Conservation (phyloP, 2,888 invertebrate genomes). For the Caenorhabditis auriculariae region DNA sequence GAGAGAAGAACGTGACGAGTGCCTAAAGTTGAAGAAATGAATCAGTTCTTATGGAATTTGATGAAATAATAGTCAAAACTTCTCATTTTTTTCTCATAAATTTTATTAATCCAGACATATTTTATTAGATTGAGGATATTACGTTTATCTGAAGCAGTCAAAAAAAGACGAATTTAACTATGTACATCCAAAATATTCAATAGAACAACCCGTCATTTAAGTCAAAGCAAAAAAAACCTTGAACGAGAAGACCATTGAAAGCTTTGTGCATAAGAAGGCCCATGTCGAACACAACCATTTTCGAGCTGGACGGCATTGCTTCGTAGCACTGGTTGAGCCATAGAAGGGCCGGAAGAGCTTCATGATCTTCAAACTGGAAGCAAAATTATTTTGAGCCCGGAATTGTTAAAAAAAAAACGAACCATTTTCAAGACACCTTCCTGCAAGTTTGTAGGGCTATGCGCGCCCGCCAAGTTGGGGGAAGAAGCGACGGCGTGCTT, state of each 20-base stretch:
- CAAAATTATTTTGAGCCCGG: no score
- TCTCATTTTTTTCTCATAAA: background rate
- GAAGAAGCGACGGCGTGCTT: no score
- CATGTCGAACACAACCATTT: constrained; percentile 97
- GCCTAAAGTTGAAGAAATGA: constrained; percentile 18
- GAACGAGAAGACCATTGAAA: constrained; percentile 96
- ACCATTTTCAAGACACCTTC: no score
- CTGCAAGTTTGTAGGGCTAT: no score
- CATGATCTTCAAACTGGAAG: constrained; percentile 23
- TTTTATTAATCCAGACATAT: background rate
- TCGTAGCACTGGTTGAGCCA: constrained; percentile 99
- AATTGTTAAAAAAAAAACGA: no score
- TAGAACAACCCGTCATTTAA: background rate
- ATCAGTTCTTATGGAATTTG: constrained; percentile 1
- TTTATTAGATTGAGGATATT: background rate
- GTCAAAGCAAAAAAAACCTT: constrained; percentile 65
- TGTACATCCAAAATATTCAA: background rate
- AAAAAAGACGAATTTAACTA: background rate
- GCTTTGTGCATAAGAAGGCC: constrained; percentile 94
- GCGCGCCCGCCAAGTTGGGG: no score
- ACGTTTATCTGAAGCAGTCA: background rate
- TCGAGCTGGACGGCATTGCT: constrained; percentile 96
- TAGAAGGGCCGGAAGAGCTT: constrained; percentile 74
- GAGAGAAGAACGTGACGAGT: constrained; percentile 51
- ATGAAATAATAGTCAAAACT: background rate